Base-by-base conservation (phyloP, 1,140 invertebrate genomes). In the Scaptomyza hsui region DNA sequence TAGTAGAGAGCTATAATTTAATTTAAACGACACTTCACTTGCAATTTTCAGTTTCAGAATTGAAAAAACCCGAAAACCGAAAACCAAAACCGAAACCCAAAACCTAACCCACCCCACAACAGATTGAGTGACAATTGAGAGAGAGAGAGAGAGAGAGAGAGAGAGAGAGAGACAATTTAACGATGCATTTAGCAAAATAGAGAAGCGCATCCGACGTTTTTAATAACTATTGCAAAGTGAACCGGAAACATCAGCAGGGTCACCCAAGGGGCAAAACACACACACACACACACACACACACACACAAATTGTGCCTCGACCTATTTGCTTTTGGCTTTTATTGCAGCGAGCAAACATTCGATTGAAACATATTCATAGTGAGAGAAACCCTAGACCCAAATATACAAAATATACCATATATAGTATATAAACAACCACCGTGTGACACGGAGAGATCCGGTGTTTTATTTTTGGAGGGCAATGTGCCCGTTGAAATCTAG, bases 11-110 rank as follows among this genome's bases (percentile, higher is more conserved):
- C 77, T 78, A 80, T 88, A 81, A 86, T 86, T 86, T 86, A 86
- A 86, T 86, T 85, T 86, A 81, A 86, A 86, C 78, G 82, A 75
- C 81, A 81, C 85, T 88, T 85, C 81, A 74, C 77, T 81, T 78
- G 76, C 73, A 73, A 75, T 80, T 72, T 63, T 39, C 67, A 67
- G 63, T 67, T 51, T 35, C 57, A 57, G 68, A 69, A 67, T 51
- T 83, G 21, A 32, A 71, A 78, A 72, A 18, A 44, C n/a, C 21
- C 45, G 19, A 24, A 24, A 51, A 16, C 16, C 45, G 21, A 7
- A 41, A 59, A 49, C 9, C 41, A 21, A 26, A 26, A 26, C 24
- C 24, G 19, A 21, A 21, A 2, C 51, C 52, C 35, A 42, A 21
- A 21, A 2, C 51, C 52, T 24, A 42, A 26, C 45, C 52, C 56